Percentiles rank a stretch among this genome's conserved stretches.
Conservation (phyloP, 2,113 vertebrate genomes). For the Chionodraco myersi region DNA sequence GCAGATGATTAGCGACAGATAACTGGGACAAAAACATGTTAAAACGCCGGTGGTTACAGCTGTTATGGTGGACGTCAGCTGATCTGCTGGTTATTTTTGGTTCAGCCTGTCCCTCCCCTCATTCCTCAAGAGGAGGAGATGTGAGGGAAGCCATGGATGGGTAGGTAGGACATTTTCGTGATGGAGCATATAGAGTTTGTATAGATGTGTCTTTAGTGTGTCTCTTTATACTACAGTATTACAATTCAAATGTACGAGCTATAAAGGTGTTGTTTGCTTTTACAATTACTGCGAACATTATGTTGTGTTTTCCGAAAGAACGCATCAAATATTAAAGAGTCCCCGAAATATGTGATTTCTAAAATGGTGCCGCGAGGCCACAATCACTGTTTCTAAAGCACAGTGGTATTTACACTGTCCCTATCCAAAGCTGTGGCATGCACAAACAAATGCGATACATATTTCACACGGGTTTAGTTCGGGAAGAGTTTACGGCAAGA, state of each 20-base stretch:
- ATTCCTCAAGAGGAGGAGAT: constrained; percentile 22
- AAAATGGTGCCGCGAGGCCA: constrained; percentile 39
- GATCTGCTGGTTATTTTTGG: constrained; percentile 47
- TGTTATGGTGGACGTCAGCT: constrained; percentile 26
- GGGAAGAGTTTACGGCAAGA: constrained; percentile 16
- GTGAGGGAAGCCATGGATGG: neutral
- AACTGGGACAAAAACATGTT: constrained; percentile 5
- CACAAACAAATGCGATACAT: constrained; percentile 46
- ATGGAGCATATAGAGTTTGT: neutral
- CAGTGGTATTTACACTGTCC: constrained; percentile 28
- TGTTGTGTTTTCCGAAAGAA: constrained; percentile 26
- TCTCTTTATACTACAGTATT: neutral
- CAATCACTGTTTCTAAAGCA: constrained; percentile 23
- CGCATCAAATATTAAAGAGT: constrained; percentile 63
- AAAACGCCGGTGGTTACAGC: constrained; percentile 17
- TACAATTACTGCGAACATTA: constrained; percentile 11
- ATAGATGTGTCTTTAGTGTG: neutral
- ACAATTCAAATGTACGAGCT: constrained; percentile 11
- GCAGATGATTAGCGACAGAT: neutral
- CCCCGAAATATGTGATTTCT: constrained; percentile 32
- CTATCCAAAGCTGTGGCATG: constrained; percentile 15
- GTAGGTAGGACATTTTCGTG: neutral
- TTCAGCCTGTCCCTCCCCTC: constrained; percentile 15
- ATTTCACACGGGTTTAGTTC: constrained; percentile 42
- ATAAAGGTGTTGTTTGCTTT: constrained; percentile 44